These are phyloP conservation scores for Calcarius lapponicus DNA, from an alignment of 2,797 vertebrate species.

Conservation along the genomic window DNA sequence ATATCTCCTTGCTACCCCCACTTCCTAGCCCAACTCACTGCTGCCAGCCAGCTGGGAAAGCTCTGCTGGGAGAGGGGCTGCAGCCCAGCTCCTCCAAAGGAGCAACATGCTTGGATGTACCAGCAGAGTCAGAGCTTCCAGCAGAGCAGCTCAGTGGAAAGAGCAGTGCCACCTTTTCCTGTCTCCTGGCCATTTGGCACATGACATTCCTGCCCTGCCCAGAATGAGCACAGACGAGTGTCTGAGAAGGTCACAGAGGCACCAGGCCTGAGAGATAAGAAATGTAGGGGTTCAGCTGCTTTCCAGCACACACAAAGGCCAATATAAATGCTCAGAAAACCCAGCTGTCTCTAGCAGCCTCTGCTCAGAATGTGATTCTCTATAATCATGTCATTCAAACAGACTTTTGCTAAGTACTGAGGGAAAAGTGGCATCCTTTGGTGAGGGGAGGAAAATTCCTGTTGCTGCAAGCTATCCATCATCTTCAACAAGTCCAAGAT, in stretches of 20 bases:
- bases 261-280: neutral
- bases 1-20: neutral
- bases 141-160: neutral
- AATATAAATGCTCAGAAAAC: neutral
- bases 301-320: neutral
- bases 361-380: slow-evolving; percentile 9
- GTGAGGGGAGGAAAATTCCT: slow-evolving; percentile 25
- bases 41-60: neutral
- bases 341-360: neutral
- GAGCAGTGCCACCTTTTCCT: neutral
- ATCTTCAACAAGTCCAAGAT: slow-evolving; percentile 14
- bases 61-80: neutral
- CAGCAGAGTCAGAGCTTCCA: neutral
- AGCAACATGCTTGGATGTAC: neutral
- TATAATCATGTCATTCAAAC: slow-evolving; percentile 49
- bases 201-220: neutral
- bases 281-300: neutral
- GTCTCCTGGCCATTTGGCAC: neutral
- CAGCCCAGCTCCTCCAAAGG: neutral
- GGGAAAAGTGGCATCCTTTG: slow-evolving; percentile 54
- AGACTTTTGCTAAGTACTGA: slow-evolving; percentile 43
- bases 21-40: neutral
- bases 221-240: neutral
- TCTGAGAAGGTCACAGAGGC: neutral
- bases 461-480: slow-evolving; percentile 52